Evolutionary conservation across 2,797 vertebrate genomes (phyloP), one percentile per base, ranked within the genome.

Genomic region (Leptoclinus maculatus): DNA sequence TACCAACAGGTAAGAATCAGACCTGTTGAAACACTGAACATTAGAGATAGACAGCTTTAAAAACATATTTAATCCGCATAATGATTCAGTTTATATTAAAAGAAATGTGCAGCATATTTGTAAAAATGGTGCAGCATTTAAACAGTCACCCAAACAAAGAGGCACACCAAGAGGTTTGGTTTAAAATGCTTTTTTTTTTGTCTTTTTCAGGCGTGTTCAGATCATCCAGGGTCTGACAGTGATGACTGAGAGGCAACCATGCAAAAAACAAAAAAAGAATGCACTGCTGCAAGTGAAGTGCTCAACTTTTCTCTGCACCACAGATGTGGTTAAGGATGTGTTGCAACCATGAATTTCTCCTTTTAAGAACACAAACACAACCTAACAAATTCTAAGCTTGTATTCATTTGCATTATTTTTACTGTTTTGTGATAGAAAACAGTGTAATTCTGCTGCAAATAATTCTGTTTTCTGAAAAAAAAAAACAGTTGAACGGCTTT

Each of bases 1-100:
- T 95, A 96, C 81, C 87, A 60, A 17, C 93, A 93, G 89, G 94
- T 94, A 43, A 82, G 73, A 4, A 41, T 9, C 19, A 23, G 25
- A 47, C 19, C 12, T n/a, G 2, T 27, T 25, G 49, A 7, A 2
- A 13, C 1, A 3, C 10, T 7, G 6, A 12, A 69, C 14, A 2
- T 45, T n/a, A 19, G 5, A 29, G 2, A 7, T 14, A 53, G 7
- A 45, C n/a, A 29, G 29, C 43, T 68, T 32, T n/a, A 5, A n/a
- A 36, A 14, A 12, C 4, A 41, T 25, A 17, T n/a, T 53, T n/a
- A 32, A 29, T 19, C 34, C 14, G 21, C 10, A 7, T 12, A n/a
- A 57, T n/a, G 2, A 57, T 63, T 59, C 16, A 19, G 23, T 53
- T 13, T 51, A 36, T 53, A 17, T 54, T 2, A 19, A 8, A 47